Base-by-base conservation (phyloP, 2,113 vertebrate species). In the Sitta europaea region DNA sequence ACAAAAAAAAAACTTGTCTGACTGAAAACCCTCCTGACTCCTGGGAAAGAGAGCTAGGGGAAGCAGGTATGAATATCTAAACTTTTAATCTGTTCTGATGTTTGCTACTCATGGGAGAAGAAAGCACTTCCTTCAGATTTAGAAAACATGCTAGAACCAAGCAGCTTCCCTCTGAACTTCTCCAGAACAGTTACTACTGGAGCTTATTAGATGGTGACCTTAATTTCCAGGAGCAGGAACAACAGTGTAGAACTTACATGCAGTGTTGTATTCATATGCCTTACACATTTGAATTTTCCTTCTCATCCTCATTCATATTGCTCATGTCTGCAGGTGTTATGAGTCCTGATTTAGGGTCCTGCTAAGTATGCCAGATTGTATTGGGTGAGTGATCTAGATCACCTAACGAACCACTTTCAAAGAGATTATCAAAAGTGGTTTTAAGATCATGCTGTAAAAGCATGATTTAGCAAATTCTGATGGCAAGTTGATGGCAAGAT, bases 81-180 rank as follows among this genome's bases (percentile, higher is more conserved):
- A 86, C 42, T 93, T 94, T 82, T 77, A 86, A 88, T 86, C 58
- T 59, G 14, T 80, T 86, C 79, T 83, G 75, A 94, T 74, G 33
- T 81, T 86, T 57, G 4, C 43, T 66, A 1, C 88, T 83, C 83
- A 59, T 95, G 75, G 71, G 92, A 94, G 45, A 73, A 88, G 53
- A 77, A 84, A 87, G 29, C 38, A 65, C n/a, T 90, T 92, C 35
- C 51, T 70, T 92, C 78, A 53, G 59, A 66, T 38, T 67, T 84
- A 81, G 43, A 88, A 88, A 94, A 86, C 33, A 74, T 1, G 12
- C 35, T 77, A 61, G 24, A 90, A 71, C 11, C 13, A 80, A 88
- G 42, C 3, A 4, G 31, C 35, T 88, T 86, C 28, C 31, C 27
- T 80, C 59, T 80, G 72, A 75, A 77, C 22, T 55, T 83, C 76